Conservation (phyloP, 2,888 invertebrate species). For the Disparrhopalites patrizii region DNA sequence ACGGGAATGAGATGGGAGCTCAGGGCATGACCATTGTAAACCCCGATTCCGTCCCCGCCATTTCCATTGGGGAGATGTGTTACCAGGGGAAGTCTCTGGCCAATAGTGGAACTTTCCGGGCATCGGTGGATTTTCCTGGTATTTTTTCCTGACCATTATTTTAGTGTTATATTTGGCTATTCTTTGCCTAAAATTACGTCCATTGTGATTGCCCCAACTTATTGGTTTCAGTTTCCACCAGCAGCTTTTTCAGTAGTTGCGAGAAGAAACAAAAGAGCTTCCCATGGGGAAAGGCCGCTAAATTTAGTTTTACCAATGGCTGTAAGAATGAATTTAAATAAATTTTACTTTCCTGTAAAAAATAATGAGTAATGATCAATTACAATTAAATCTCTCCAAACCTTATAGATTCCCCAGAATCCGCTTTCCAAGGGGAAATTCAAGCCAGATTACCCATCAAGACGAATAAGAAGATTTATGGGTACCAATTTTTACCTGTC, state of each 20-base stretch:
- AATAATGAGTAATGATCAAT: no score
- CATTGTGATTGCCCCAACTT: no score
- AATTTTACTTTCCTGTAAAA: no score
- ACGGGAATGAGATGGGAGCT: background rate
- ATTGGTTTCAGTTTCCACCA: constrained; percentile 2
- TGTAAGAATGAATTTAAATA: no score
- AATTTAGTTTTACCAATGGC: constrained; percentile 14
- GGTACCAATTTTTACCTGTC: no score
- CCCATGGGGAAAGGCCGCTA: background rate
- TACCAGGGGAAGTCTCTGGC: background rate
- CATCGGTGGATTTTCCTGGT: background rate
- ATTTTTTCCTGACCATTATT: no score
- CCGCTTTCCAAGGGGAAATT: no score
- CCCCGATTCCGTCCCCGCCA: background rate
- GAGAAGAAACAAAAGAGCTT: background rate
- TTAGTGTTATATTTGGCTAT: background rate
- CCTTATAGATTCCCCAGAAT: no score
- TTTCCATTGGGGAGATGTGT: constrained; percentile 15
- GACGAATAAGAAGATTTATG: no score
- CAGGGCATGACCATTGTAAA: background rate
- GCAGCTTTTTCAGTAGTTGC: constrained; percentile 3
- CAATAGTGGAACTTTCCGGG: background rate
- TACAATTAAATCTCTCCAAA: no score
- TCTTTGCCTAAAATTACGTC: background rate
- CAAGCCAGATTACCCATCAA: no score